These are phyloP conservation scores for Lacanobia wlatinum DNA, from an alignment of 2,888 invertebrate species.

Conservation along the genomic window DNA sequence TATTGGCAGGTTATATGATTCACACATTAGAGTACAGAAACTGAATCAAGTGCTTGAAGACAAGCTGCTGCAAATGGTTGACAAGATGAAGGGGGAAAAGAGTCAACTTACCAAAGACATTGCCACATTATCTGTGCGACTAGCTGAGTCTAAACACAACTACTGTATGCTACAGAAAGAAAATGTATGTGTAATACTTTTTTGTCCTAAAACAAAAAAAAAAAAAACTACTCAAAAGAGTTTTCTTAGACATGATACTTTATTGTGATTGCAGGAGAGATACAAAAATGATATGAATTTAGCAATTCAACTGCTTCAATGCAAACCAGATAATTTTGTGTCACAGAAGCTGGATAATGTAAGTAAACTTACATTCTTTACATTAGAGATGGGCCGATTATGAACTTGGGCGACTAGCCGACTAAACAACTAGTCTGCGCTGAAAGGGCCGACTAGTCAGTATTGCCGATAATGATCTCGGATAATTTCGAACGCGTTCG, in stretches of 20 bases:
- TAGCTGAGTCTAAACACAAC: constrained; percentile 96
- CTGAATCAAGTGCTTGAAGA: constrained; percentile 98
- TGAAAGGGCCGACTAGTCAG: not conserved
- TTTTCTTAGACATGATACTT: constrained; percentile 13
- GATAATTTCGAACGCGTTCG: not conserved
- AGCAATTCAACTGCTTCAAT: constrained; percentile 98
- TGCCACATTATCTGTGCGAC: constrained; percentile 95
- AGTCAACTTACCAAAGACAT: constrained; percentile 96
- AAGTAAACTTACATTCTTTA: constrained; percentile 82
- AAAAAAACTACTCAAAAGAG: not conserved
- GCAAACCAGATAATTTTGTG: constrained; percentile 98
- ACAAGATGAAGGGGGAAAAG: constrained; percentile 97
- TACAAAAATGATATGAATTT: constrained; percentile 98
- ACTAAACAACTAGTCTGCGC: not conserved
- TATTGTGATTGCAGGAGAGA: constrained; percentile 93
- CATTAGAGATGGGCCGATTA: not conserved
- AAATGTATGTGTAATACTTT: constrained; percentile 92
- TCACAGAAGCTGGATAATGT: constrained; percentile 97
- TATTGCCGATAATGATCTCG: not conserved
- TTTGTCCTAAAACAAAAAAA: constrained; percentile 9
- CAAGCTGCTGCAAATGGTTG: constrained; percentile 97
- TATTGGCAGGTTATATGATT: constrained; percentile 94
- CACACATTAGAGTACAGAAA: constrained; percentile 97
- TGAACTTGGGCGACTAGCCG: not conserved
- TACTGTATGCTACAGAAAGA: constrained; percentile 96